Evolutionary conservation across 2,888 invertebrate genomes (phyloP).

Genomic region (Andrena hattorfiana): DNA sequence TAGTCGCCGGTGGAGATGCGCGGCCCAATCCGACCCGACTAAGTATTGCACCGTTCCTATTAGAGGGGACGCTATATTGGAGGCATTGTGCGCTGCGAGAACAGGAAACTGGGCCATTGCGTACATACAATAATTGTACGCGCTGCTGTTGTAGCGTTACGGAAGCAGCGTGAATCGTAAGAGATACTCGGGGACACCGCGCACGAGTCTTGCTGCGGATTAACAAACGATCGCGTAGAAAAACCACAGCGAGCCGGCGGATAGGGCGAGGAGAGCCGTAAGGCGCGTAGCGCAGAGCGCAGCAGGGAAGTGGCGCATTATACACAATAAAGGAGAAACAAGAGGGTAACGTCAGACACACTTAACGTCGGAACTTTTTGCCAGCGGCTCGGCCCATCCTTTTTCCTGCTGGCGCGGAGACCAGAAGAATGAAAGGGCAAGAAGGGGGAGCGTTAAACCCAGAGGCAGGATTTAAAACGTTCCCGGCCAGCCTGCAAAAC

Average conservation of each 20-base stretch:
- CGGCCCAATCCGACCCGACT: slow-evolving; percentile 43
- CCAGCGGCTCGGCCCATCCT: slow-evolving; percentile 54
- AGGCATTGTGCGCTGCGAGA: slow-evolving; percentile 27
- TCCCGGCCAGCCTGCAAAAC: slow-evolving; percentile 67
- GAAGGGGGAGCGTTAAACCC: slow-evolving; percentile 53
- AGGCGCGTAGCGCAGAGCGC: neutral
- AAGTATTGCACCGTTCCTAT: slow-evolving; percentile 47
- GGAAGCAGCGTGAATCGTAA: too few relatives aligned
- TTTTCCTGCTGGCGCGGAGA: slow-evolving; percentile 55
- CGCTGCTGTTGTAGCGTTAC: neutral
- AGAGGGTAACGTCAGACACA: slow-evolving; percentile 72
- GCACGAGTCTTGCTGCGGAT: slow-evolving; percentile 10
- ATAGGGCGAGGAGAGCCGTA: neutral
- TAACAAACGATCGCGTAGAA: neutral
- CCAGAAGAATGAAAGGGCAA: slow-evolving; percentile 41
- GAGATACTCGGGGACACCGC: neutral
- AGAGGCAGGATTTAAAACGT: slow-evolving; percentile 71
- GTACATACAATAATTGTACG: slow-evolving; percentile 26
- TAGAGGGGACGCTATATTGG: slow-evolving; percentile 18
- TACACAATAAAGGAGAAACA: slow-evolving; percentile 71
- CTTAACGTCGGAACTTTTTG: slow-evolving; percentile 72
- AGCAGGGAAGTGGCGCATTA: slow-evolving; percentile 67
- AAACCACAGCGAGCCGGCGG: neutral
- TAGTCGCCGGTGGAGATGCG: slow-evolving; percentile 25
- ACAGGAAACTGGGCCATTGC: slow-evolving; percentile 25